Conservation (phyloP, 2,888 invertebrate species). For the Agriotes lineatus region DNA sequence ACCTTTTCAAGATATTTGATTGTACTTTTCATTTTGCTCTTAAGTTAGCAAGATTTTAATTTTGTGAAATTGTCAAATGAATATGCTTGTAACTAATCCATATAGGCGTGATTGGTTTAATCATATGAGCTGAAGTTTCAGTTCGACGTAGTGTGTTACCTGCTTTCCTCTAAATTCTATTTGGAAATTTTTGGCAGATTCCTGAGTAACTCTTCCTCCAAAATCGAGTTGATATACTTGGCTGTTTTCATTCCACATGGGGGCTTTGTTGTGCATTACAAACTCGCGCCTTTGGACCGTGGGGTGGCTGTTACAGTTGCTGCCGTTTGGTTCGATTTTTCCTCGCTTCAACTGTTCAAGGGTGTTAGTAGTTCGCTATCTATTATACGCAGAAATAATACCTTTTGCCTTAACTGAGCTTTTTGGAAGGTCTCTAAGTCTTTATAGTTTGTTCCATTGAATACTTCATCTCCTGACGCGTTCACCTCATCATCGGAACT, state of each 20-base stretch:
- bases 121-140: too few relatives aligned
- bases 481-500: slow-evolving; percentile 86
- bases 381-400: too few relatives aligned
- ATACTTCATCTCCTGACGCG: slow-evolving; percentile 71
- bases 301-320: slow-evolving; percentile 64
- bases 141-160: slow-evolving; percentile 72
- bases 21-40: too few relatives aligned
- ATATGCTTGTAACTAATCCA: too few relatives aligned
- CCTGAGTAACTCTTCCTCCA: slow-evolving; percentile 98
- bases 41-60: too few relatives aligned
- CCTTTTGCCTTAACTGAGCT: slow-evolving; percentile 91
- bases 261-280: slow-evolving; percentile 95
- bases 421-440: slow-evolving; percentile 94
- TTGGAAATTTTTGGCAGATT: slow-evolving; percentile 99
- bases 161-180: slow-evolving; percentile 97
- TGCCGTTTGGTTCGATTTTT: slow-evolving; percentile 70
- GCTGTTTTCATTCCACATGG: slow-evolving; percentile 96
- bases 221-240: slow-evolving; percentile 99
- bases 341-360: slow-evolving; percentile 82
- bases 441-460: slow-evolving; percentile 80
- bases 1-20: too few relatives aligned
- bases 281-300: slow-evolving; percentile 80
- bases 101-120: too few relatives aligned
- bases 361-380: too few relatives aligned
- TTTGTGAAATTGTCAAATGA: too few relatives aligned